Evolutionary conservation across 2,113 vertebrate species (phyloP).

Genomic region (Dromaius novaehollandiae): DNA sequence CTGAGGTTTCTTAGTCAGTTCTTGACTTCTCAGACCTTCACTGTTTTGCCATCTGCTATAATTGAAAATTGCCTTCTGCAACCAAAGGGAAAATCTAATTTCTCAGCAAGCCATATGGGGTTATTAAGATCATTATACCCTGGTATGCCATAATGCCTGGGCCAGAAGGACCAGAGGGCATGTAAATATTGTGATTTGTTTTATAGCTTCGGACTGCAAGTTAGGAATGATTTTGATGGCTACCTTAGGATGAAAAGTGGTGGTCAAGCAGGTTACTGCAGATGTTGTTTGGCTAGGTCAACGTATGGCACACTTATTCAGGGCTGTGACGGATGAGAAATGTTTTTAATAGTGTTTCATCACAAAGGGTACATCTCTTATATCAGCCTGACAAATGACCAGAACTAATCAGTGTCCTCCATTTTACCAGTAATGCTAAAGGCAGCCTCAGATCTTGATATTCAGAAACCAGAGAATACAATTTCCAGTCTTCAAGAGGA

Average conservation of each 20-base stretch:
- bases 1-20: conserved; percentile 57
- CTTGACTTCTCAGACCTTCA: conserved; percentile 66
- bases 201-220: conserved; percentile 36
- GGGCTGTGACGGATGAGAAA: conserved; percentile 11
- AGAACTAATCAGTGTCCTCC: neutral
- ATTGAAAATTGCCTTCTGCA: conserved; percentile 70
- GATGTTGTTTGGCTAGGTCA: conserved; percentile 21
- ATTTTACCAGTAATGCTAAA: neutral
- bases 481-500: neutral
- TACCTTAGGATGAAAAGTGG: conserved; percentile 33
- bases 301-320: neutral
- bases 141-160: conserved; percentile 48
- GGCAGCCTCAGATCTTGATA: neutral
- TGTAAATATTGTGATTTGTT: conserved; percentile 55
- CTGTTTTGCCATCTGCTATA: conserved; percentile 71
- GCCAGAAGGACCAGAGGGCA: conserved; percentile 52
- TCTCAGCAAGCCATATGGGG: conserved; percentile 68
- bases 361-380: neutral
- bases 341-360: conserved; percentile 30
- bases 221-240: conserved; percentile 42
- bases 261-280: conserved; percentile 41
- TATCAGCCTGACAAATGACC: neutral
- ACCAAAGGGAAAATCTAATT: conserved; percentile 70
- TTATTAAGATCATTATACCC: conserved; percentile 70
- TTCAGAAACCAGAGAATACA: neutral